Conservation (phyloP, 2,888 invertebrate species). For the Junonia oenone region DNA sequence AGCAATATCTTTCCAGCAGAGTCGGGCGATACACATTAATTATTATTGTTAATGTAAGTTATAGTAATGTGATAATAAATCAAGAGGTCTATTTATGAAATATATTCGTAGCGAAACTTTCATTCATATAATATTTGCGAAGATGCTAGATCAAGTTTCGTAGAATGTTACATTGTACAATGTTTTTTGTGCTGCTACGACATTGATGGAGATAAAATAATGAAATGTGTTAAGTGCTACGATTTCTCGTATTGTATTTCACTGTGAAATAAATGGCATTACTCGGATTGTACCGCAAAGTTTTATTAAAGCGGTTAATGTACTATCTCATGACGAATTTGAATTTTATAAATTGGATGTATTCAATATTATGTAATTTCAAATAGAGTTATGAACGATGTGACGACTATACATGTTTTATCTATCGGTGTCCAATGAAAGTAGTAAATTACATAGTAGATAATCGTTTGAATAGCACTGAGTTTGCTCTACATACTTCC, state of each 20-base stretch:
- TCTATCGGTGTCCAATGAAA: constrained; percentile 1
- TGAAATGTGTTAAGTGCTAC: not conserved
- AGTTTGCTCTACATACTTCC: not conserved
- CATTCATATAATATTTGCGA: not conserved
- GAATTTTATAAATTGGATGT: not conserved
- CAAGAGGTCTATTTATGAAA: constrained; percentile 13
- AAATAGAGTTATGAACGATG: not conserved
- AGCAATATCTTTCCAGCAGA: not conserved
- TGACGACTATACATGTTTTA: not conserved
- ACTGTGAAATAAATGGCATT: not conserved
- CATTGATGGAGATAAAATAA: not conserved
- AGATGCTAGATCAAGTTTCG: not conserved
- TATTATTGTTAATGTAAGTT: constrained; percentile 5
- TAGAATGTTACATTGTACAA: not conserved
- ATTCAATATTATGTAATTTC: not conserved
- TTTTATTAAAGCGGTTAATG: not conserved
- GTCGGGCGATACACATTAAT: not conserved
- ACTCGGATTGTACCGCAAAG: not conserved
- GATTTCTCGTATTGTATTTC: not conserved
- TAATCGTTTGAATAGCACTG: not conserved
- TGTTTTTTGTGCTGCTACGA: not conserved
- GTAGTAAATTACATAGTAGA: not conserved
- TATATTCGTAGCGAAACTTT: not conserved
- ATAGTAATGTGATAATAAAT: constrained; percentile 10
- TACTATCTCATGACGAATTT: not conserved